A percentile compares a stretch with the other conserved stretches of the same genome.
phyloP scores from a whole-genome alignment of 2,113 vertebrate species.

The rabbit (Oryctolagus cuniculus) region mOryCun1.1 NC_091453.1:2662501-2663000 shows the following conservation, averaged over 20 bases:
- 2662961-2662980: background rate
- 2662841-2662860: background rate
- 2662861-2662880: background rate
- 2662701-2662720: background rate
- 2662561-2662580: background rate
- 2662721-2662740: background rate
- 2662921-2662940: background rate
- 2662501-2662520: background rate
- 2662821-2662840: background rate
- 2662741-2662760: background rate
- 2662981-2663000: no score
- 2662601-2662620: background rate
- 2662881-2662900: background rate
- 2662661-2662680: background rate
- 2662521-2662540: slow-evolving; percentile 32
- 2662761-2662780: slow-evolving; percentile 9
- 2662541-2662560: background rate
- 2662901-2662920: background rate
- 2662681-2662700: background rate
- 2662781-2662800: background rate
- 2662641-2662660: background rate
- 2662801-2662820: background rate
- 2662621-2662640: background rate
- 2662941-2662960: background rate
- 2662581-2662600: background rate